A percentile compares a stretch with the other conserved stretches of the same genome.
These are phyloP conservation scores for Trichonephila clavipes DNA, from an alignment of 1,140 invertebrate species.

Conservation along the genomic window DNA sequence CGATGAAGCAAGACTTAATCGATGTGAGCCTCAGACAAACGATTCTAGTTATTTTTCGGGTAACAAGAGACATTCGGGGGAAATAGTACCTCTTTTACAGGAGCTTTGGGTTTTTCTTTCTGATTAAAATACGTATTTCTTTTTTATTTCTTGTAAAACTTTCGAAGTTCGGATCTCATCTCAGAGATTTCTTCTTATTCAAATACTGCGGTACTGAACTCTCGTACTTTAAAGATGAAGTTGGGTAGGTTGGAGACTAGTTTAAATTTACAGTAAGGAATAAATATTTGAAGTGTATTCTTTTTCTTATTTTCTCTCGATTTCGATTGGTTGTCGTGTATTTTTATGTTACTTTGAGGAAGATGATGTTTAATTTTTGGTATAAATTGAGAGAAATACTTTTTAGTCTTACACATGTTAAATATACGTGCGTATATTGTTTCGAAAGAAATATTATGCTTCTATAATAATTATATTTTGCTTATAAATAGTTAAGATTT, in stretches of 20 bases:
- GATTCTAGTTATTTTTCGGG: neutral
- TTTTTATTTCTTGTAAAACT: constrained; percentile 80
- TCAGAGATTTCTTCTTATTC: neutral
- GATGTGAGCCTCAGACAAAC: neutral
- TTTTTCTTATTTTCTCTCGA: neutral
- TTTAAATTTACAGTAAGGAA: neutral
- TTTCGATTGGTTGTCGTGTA: neutral
- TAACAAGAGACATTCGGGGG: neutral
- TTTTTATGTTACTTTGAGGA: neutral
- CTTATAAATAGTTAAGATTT: no score
- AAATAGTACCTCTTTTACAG: neutral
- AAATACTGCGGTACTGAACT: neutral
- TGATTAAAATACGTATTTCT: neutral
- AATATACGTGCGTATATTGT: neutral
- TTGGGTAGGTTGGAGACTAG: neutral
- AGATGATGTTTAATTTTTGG: neutral
- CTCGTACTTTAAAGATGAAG: neutral
- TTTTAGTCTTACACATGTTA: neutral
- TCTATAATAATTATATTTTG: no score
- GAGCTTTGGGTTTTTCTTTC: neutral
- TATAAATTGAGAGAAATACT: neutral
- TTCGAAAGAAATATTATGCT: no score
- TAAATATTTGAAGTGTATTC: neutral
- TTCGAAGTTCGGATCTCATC: neutral
- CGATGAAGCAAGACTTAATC: neutral